Evolutionary conservation across 2,888 invertebrate species (phyloP).

Genomic region (Punctoribates punctum): DNA sequence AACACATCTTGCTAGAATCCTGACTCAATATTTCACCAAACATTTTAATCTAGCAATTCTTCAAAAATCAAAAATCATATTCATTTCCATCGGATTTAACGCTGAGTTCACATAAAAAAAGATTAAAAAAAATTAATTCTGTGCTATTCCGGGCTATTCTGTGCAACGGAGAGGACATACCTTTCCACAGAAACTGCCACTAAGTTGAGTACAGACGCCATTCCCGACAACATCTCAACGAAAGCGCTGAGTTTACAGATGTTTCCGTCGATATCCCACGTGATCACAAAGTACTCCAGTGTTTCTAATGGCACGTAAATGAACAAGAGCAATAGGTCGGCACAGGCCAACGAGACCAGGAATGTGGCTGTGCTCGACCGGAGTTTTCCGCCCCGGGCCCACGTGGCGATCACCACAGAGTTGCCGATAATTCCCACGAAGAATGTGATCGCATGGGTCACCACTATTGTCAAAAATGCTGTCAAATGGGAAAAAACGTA

Average conservation of each 20-base stretch:
- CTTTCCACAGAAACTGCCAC: conserved; percentile 56
- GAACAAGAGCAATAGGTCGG: conserved; percentile 52
- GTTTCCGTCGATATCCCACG: conserved; percentile 52
- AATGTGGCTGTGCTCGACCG: conserved; percentile 51
- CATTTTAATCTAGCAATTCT: too few species aligned
- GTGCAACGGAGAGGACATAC: conserved; percentile 48
- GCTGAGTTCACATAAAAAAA: too few species aligned
- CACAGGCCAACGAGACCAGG: conserved; percentile 50
- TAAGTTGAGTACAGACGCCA: conserved; percentile 56
- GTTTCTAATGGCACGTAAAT: conserved; percentile 50
- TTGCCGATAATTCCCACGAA: conserved; percentile 49
- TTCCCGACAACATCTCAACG: conserved; percentile 55
- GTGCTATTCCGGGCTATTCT: too few species aligned
- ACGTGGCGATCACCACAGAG: conserved; percentile 49
- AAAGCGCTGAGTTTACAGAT: conserved; percentile 55
- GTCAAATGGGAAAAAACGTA: not conserved
- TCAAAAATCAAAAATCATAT: too few species aligned
- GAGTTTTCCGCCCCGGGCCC: conserved; percentile 47
- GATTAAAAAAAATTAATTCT: too few species aligned
- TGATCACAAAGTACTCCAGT: conserved; percentile 50
- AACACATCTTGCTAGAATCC: too few species aligned
- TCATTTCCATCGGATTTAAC: too few species aligned
- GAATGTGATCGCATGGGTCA: conserved; percentile 49
- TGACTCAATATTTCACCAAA: too few species aligned
- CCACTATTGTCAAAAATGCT: conserved; percentile 47